Base-by-base conservation (phyloP, 2,888 invertebrate species). In the Glomeris marginata region DNA sequence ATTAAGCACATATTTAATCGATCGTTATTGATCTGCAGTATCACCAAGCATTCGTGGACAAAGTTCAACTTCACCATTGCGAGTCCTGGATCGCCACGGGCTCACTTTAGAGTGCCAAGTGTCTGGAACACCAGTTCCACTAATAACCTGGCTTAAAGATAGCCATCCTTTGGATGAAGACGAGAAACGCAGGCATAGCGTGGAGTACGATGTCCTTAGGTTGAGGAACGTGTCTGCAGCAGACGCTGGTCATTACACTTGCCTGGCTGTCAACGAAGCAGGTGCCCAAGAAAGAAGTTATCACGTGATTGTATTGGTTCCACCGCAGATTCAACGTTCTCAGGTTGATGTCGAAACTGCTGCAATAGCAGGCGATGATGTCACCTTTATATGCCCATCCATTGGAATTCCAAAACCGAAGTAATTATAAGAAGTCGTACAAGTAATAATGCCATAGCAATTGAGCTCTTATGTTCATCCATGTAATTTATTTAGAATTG, bases 61-160 rank as follows among this genome's bases (percentile, higher is more conserved):
- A 2, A 18, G 16, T 18, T n/a, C 38, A 34, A 36, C 35, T 20
- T 46, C 38, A 11, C 35, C 35, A 6, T 21, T 18, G 6, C 18
- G 18, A n/a, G 38, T 18, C 4, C 16, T 37, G 11, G 13, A 37
- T 11, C 22, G 38, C 20, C 37, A 46, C n/a, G 28, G 38, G 6
- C 20, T 37, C 11, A 37, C 38, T 13, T 37, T 46, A 18, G 38
- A 36, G 20, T 46, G 46, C 15, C 37, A 13, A 2, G 38, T 37
- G 20, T 33, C 46, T 18, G 52, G 43, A 61, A 56, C 58, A 44
- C 65, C 63, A 10, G 35, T 55, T 6, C 62, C 64, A 22, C 53
- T 50, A 8, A 57, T 65, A 18, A 59, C 60, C 4, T 65, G 64
- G 64, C 56, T 62, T 10, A 58, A 60, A 41, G 61, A 60, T 55